Conservation (phyloP, 2,797 vertebrate genomes). For the Fistularia commersonii region DNA sequence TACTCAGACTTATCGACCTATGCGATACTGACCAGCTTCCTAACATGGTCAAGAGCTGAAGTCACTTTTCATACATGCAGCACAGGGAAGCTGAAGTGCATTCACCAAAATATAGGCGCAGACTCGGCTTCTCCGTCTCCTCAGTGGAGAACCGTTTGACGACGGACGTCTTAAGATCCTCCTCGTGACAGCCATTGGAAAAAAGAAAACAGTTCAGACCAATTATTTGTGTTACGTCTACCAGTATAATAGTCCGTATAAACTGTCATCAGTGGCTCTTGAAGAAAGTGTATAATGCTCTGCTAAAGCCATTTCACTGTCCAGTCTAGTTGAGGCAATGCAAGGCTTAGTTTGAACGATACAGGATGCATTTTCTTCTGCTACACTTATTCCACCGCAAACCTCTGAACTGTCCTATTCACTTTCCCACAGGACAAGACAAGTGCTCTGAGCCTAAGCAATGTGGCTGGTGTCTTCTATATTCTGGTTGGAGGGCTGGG, state of each 20-base stretch:
- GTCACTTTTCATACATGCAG: conserved; percentile 46
- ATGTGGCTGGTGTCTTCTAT: conserved; percentile 99
- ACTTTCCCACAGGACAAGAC: conserved; percentile 98
- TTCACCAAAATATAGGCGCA: conserved; percentile 68
- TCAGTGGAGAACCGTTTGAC: too few species aligned
- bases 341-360: conserved; percentile 40
- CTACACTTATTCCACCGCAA: conserved; percentile 57
- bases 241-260: too few species aligned
- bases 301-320: conserved; percentile 30
- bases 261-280: too few species aligned
- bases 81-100: conserved; percentile 41
- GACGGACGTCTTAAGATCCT: not conserved
- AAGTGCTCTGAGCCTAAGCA: conserved; percentile 98
- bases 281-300: too few species aligned
- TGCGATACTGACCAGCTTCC: conserved; percentile 89
- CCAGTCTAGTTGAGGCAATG: conserved; percentile 22
- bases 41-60: conserved; percentile 69
- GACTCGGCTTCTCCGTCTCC: too few species aligned
- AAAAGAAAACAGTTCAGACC: too few species aligned
- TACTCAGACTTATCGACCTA: conserved; percentile 79
- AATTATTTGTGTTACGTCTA: too few species aligned
- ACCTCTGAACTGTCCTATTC: conserved; percentile 82
- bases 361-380: conserved; percentile 54
- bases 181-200: conserved; percentile 1
- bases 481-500: conserved; percentile 99